Base-by-base conservation (phyloP, 2,113 vertebrate species). In the Tupaia chinensis region DNA sequence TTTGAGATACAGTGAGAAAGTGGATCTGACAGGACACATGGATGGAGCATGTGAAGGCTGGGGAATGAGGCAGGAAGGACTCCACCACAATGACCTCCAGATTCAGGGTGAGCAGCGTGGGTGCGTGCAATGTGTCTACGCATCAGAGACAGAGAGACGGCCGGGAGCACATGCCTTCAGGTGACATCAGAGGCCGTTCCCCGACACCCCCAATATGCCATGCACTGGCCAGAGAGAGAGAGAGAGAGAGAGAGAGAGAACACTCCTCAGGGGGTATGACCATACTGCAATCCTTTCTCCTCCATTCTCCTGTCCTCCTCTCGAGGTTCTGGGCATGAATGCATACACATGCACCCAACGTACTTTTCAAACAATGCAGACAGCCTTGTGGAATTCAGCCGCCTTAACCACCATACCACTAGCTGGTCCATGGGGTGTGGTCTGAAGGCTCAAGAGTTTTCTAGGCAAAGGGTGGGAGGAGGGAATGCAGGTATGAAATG, bases 101-200 rank as follows among this genome's bases (percentile, higher is more conserved):
- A 53, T 7, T 7, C 7, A 9, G 13, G 22, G 9, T 19, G 60
- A 79, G 44, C 29, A 27, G 25, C 1, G 25, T 0, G 0, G 73
- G 58, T 4, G 2, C 5, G 15, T 0, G 83, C 77, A 16, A 15
- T 7, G 25, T n/a, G 15, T 25, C 29, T 9, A 10, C n/a, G 63
- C 7, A n/a, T 7, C 32, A 7, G 69, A 79, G 61, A 66, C 44
- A 0, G 25, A 69, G 27, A n/a, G 25, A 7, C 17, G 53, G n/a
- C 19, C 3, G 91, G 90, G 34, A 74, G 63, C 88, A 80, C 10
- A 29, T 1, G 14, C 54, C 11, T 1, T 3, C 1, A 54, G 9
- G 80, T 27, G 73, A 65, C 13, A 27, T 23, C 14, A n/a, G 84
- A 72, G 44, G 44, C 44, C 5, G 44, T 44, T 44, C 44, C 44